These are phyloP conservation scores for Mayetiola destructor DNA, from an alignment of 2,888 invertebrate species.

Conservation along the genomic window DNA sequence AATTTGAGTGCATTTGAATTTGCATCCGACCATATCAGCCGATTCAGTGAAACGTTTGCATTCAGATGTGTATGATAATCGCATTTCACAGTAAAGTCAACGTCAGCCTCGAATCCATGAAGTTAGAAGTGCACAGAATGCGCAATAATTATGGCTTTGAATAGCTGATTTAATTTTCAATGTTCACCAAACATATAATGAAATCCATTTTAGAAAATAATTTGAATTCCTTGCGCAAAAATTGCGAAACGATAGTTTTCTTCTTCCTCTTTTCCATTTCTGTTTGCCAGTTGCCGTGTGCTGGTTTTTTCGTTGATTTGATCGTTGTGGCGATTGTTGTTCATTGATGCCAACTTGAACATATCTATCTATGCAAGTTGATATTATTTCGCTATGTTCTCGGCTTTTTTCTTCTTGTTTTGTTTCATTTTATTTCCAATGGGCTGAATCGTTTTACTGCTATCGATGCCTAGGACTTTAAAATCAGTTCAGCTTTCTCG, in stretches of 20 bases:
- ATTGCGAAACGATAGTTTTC: too few species aligned
- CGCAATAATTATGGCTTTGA: slow-evolving; percentile 12
- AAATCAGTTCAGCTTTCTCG: background rate
- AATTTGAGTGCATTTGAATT: background rate
- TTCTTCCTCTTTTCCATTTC: too few species aligned
- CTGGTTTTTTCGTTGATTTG: background rate
- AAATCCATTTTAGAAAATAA: slow-evolving; percentile 12
- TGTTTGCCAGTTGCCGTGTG: too few species aligned
- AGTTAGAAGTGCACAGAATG: slow-evolving; percentile 12
- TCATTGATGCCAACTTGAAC: slow-evolving; percentile 1
- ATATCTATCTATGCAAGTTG: too few species aligned
- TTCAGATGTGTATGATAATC: background rate
- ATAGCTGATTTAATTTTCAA: slow-evolving; percentile 12
- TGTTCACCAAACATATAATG: slow-evolving; percentile 13
- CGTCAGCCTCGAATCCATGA: too few species aligned
- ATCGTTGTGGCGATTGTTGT: background rate
- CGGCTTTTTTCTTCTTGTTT: background rate
- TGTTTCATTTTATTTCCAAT: background rate
- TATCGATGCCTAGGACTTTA: background rate
- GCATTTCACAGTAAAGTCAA: too few species aligned
- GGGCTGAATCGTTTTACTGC: background rate
- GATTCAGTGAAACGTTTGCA: background rate
- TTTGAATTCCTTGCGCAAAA: slow-evolving; percentile 12
- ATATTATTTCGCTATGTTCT: slow-evolving; percentile 9
- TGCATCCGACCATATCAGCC: background rate